Percentiles rank a stretch among this genome's conserved stretches.
Conservation (phyloP, 2,797 vertebrate genomes). For the Takifugu ocellatus region DNA sequence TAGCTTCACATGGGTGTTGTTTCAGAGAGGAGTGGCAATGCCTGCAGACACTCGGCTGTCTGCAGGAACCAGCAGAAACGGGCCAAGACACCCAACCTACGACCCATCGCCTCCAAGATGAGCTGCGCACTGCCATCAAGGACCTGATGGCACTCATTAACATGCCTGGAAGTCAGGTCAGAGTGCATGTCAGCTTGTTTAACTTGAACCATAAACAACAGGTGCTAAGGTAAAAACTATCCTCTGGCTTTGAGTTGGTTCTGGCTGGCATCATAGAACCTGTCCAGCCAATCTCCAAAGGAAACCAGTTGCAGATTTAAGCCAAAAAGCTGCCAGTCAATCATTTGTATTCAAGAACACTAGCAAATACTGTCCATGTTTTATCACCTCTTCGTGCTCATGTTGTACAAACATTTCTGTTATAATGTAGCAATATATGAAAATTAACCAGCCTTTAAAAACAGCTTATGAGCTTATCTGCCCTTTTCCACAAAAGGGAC, state of each 20-base stretch:
- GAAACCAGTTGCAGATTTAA: slow-evolving; percentile 30
- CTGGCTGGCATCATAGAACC: background rate
- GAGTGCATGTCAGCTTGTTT: slow-evolving; percentile 1
- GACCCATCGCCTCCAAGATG: slow-evolving; percentile 81
- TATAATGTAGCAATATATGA: background rate
- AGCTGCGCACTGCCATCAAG: slow-evolving; percentile 81
- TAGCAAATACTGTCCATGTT: background rate
- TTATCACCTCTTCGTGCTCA: slow-evolving; percentile 13
- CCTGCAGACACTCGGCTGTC: slow-evolving; percentile 80
- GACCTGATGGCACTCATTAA: slow-evolving; percentile 85
- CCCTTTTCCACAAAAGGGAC: slow-evolving; percentile 22
- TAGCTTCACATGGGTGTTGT: slow-evolving; percentile 1
- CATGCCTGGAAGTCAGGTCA: slow-evolving; percentile 83
- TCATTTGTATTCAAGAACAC: slow-evolving; percentile 31
- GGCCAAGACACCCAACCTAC: slow-evolving; percentile 73
- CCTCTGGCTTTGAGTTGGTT: slow-evolving; percentile 8
- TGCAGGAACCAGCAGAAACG: slow-evolving; percentile 74
- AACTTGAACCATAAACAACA: background rate
- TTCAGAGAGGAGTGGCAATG: slow-evolving; percentile 91
- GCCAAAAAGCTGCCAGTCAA: slow-evolving; percentile 42
- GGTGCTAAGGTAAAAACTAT: background rate
- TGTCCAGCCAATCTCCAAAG: slow-evolving; percentile 10
- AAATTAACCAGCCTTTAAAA: slow-evolving; percentile 1
- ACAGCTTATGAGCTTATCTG: slow-evolving; percentile 7
- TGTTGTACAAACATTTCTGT: no score